Evolutionary conservation across 2,888 invertebrate species (phyloP).

Genomic region (Mesoligia furuncula): DNA sequence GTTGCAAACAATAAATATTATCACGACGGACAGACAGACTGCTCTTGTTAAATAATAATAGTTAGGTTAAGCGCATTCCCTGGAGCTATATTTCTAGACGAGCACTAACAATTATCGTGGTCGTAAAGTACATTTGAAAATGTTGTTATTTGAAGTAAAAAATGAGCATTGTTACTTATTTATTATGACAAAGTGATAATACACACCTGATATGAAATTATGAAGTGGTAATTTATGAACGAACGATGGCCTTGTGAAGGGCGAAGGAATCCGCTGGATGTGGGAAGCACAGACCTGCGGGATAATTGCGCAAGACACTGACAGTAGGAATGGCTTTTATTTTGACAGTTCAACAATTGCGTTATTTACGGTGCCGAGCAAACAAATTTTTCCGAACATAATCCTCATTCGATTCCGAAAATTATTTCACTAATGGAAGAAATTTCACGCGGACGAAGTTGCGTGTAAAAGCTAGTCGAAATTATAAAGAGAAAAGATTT

Average conservation of each 20-base stretch:
- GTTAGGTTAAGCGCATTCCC: constrained; percentile 45
- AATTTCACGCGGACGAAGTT: too few species aligned
- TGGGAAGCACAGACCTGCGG: background rate
- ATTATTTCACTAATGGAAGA: too few species aligned
- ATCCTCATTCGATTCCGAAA: too few species aligned
- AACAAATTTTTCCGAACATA: too few species aligned
- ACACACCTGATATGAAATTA: constrained; percentile 14
- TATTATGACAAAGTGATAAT: constrained; percentile 46
- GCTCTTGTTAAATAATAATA: constrained; percentile 64
- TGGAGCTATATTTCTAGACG: constrained; percentile 49
- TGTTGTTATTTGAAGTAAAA: constrained; percentile 43
- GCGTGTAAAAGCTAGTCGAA: too few species aligned
- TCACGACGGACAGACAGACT: constrained; percentile 56
- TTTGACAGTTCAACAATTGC: background rate
- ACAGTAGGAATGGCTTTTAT: background rate
- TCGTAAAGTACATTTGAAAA: constrained; percentile 27
- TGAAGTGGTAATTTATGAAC: constrained; percentile 23
- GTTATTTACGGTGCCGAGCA: too few species aligned
- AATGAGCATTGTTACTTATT: constrained; percentile 32
- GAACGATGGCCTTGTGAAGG: background rate
- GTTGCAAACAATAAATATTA: constrained; percentile 70
- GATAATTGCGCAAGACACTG: too few species aligned
- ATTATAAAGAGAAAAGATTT: too few species aligned
- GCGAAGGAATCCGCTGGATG: background rate
- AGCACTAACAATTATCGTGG: constrained; percentile 41